Evolutionary conservation across 2,888 invertebrate genomes (phyloP).

Genomic region (Orthonychiurus folsomi): DNA sequence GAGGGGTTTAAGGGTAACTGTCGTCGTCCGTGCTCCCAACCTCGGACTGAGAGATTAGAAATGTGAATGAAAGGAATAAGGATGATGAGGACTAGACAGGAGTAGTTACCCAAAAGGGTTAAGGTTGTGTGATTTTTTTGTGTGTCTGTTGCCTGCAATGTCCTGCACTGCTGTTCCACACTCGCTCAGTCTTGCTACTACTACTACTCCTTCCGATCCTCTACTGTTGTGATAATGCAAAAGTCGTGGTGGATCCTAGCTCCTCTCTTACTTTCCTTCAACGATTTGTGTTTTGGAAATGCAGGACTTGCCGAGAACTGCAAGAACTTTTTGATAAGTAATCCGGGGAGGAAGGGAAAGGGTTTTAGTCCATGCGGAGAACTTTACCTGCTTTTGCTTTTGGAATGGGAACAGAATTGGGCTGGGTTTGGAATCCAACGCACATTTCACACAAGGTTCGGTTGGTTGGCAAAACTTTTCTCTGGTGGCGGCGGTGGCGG

Average conservation of each 20-base stretch:
- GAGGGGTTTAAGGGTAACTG: neutral
- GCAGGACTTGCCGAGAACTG: neutral
- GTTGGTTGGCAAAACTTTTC: no score
- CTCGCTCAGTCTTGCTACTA: no score
- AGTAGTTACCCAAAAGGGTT: neutral
- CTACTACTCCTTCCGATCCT: no score
- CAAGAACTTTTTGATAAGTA: slow-evolving; percentile 1
- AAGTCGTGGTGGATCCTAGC: neutral
- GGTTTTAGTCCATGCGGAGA: neutral
- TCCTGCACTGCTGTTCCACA: neutral
- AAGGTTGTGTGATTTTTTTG: neutral
- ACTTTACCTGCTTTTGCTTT: neutral
- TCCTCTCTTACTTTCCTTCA: neutral
- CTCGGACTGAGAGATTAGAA: neutral
- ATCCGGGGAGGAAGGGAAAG: neutral
- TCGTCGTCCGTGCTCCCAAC: neutral
- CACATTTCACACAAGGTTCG: neutral
- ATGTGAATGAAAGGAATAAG: neutral
- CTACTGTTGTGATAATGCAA: no score
- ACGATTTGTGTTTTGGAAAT: neutral
- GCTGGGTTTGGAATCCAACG: neutral
- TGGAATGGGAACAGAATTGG: neutral
- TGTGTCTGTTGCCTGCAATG: neutral
- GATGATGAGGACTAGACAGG: neutral
- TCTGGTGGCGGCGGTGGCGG: no score